Conservation (phyloP, 2,113 vertebrate genomes). For the Hylia prasina region DNA sequence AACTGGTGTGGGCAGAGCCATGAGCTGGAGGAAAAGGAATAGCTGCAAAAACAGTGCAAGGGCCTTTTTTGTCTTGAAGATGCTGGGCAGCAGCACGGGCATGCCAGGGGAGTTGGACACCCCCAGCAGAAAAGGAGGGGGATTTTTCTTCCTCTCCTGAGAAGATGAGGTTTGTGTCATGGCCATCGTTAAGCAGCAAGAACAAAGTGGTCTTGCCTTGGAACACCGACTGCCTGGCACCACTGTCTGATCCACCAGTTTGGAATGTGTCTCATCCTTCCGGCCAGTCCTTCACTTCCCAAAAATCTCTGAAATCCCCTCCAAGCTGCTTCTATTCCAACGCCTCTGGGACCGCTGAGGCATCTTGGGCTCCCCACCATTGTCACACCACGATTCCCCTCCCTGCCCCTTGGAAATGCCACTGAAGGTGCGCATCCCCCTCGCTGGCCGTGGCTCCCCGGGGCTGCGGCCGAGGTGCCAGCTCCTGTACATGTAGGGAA, state of each 20-base stretch:
- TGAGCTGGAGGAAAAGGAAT: neutral
- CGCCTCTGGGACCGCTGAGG: neutral
- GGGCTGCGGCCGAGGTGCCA: neutral
- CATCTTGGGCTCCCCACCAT: neutral
- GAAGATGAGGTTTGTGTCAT: neutral
- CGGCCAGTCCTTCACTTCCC: neutral
- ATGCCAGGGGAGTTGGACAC: neutral
- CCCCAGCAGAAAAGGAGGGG: neutral
- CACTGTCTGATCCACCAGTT: neutral
- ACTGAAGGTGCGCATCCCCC: neutral
- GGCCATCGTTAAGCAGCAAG: neutral
- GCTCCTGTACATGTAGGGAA: constrained; percentile 51
- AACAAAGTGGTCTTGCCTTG: neutral
- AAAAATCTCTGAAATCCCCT: neutral
- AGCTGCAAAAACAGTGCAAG: neutral
- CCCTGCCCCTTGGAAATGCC: neutral
- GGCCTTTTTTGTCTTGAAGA: neutral
- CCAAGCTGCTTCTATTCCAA: neutral
- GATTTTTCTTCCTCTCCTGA: neutral
- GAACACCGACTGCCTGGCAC: neutral
- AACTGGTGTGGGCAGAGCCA: neutral
- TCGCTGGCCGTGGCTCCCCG: neutral
- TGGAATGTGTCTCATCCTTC: neutral
- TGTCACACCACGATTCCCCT: accelerated
- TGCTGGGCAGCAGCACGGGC: accelerated